These are phyloP conservation scores for Drosophila algonquin DNA, from an alignment of 2,888 invertebrate genomes.

Conservation along the genomic window DNA sequence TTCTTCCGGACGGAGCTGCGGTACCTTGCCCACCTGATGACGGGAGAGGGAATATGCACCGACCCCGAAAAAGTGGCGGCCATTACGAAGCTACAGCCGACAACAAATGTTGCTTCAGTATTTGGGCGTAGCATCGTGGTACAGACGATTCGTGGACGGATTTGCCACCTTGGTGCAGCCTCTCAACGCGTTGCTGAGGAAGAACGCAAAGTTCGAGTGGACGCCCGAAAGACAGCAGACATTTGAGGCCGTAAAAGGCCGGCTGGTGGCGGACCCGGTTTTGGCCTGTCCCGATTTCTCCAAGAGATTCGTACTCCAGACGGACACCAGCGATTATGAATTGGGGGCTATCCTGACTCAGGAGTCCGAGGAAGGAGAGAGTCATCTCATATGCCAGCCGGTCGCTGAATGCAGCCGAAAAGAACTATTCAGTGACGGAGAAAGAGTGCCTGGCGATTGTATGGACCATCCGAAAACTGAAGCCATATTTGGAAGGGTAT, in stretches of 20 bases:
- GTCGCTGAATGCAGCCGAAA: too few species aligned
- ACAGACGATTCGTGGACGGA: background rate
- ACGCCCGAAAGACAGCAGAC: background rate
- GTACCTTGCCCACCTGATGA: background rate
- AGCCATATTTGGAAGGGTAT: too few species aligned
- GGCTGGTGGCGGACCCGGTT: too few species aligned
- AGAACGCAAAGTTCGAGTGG: background rate
- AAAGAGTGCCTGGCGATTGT: too few species aligned
- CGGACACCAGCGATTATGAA: background rate
- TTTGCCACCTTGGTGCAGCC: background rate
- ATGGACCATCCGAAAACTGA: too few species aligned
- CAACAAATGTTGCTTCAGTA: too few species aligned
- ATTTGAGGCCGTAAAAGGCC: background rate
- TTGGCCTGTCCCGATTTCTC: background rate
- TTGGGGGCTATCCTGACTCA: background rate
- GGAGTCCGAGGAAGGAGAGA: too few species aligned
- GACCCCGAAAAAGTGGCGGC: background rate
- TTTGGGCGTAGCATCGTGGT: background rate
- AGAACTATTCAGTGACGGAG: too few species aligned
- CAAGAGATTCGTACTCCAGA: too few species aligned
- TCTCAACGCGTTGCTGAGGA: background rate
- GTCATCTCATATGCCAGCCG: too few species aligned
- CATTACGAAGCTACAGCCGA: background rate
- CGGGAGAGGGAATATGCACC: background rate
- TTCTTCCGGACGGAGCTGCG: too few species aligned